phyloP scores from a whole-genome alignment of 1,140 invertebrate genomes.

The Matsumurasca onukii region DNA sequence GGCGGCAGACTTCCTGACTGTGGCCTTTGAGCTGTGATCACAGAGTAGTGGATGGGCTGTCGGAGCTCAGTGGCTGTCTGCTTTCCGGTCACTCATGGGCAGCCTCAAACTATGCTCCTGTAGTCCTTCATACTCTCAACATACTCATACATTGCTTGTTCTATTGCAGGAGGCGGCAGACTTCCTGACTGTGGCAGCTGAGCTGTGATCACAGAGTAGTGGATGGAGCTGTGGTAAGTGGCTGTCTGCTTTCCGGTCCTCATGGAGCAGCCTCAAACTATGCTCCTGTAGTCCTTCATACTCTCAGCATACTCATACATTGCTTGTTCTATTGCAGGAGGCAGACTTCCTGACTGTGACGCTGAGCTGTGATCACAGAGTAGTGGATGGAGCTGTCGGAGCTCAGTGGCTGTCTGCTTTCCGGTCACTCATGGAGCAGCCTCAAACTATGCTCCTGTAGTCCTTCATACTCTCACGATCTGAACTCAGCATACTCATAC shows the following conservation, averaged over 20 bases:
- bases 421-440: slow-evolving; percentile 78
- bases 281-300: too few relatives aligned
- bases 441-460: slow-evolving; percentile 47
- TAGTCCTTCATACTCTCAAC: too few relatives aligned
- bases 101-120: slow-evolving; percentile 55
- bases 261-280: too few relatives aligned
- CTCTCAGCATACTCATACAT: too few relatives aligned
- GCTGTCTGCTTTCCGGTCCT: slow-evolving; percentile 44
- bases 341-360: slow-evolving; percentile 76
- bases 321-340: too few relatives aligned
- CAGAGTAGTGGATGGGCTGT: slow-evolving; percentile 84
- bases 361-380: slow-evolving; percentile 87
- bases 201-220: slow-evolving; percentile 90
- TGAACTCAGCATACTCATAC: too few relatives aligned
- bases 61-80: slow-evolving; percentile 84
- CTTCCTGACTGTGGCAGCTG: slow-evolving; percentile 76
- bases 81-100: slow-evolving; percentile 76
- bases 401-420: slow-evolving; percentile 85
- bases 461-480: too few relatives aligned
- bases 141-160: too few relatives aligned
- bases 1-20: slow-evolving; percentile 68
- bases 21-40: slow-evolving; percentile 91
- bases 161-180: slow-evolving; percentile 61
- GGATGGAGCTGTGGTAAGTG: slow-evolving; percentile 82
- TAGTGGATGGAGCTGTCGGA: slow-evolving; percentile 83